Base-by-base conservation (phyloP, 2,888 invertebrate genomes). In the Xylota sylvarum region DNA sequence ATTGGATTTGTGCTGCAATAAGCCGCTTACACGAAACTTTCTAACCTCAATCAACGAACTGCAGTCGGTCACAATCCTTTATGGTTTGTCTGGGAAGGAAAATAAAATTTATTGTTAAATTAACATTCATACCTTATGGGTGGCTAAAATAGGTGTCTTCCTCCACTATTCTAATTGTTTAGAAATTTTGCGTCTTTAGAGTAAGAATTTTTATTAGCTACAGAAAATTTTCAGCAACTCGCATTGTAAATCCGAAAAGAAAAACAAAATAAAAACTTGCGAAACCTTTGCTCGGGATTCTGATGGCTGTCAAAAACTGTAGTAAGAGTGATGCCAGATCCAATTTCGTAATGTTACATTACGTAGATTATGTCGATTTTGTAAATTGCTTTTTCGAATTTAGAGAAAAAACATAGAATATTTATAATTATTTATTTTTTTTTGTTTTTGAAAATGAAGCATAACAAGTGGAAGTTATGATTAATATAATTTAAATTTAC, bases 241-340 rank as follows among this genome's bases (percentile, higher is more conserved):
- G 56, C 78, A 84, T 78, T 65, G 56, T 77, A 67, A 56, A 50
- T 56, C 50, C 62, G 73, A 84, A 67, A 62, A 73, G 55, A 50
- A 43, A 52, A 48, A 74, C 19, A 60, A 62, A 60, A 69, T 46
- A 56, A 69, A 23, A 55, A 52, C 7, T 58, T 65, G 46, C 40
- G n/a, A 17, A 56, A 64, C 40, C 56, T 60, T 62, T 60, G 17
- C 19, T 74, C 23, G 60, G 32, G 40, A 35, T 27, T 37, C 55
- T 48, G 23, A 32, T 19, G 64, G 10, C 7, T 27, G 72, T 70
- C 81, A 76, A 85, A 23, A 76, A 74, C 19, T 6, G 9, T 50
- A 17, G 9, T 0, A 5, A 14, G 23, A 70, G 76, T 85, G 70
- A 48, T 85, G 85, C 85, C 78, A 73, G 37, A 4, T 30, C 27